Conservation (phyloP, 2,888 invertebrate genomes). For the Bugula neritina region DNA sequence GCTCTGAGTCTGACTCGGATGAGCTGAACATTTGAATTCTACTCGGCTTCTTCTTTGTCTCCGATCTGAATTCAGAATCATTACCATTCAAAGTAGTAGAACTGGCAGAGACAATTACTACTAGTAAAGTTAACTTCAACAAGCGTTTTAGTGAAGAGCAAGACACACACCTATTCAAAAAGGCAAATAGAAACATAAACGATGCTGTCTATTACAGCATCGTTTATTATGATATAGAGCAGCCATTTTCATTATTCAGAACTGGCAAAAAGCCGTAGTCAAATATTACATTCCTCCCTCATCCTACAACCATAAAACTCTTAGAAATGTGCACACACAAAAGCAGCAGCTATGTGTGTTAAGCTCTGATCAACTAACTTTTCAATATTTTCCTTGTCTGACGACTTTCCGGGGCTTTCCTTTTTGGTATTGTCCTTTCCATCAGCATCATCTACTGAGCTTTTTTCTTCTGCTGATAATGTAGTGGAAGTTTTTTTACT, state of each 20-base stretch:
- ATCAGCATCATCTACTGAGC: background rate
- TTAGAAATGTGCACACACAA: background rate
- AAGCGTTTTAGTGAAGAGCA: too few relatives aligned
- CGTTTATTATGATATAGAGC: too few relatives aligned
- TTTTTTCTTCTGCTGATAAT: background rate
- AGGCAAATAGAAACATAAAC: too few relatives aligned
- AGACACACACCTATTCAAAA: too few relatives aligned
- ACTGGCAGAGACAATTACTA: background rate
- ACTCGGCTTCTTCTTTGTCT: background rate
- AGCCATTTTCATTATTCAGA: too few relatives aligned
- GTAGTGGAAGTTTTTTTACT: background rate
- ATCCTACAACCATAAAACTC: background rate
- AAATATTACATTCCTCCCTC: too few relatives aligned
- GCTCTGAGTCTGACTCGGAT: background rate
- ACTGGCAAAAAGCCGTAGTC: too few relatives aligned
- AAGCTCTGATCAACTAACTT: slow-evolving; percentile 15
- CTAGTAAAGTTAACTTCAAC: background rate
- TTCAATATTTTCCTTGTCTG: slow-evolving; percentile 4
- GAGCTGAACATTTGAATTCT: background rate
- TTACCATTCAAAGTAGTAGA: background rate
- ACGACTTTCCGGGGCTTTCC: slow-evolving; percentile 7
- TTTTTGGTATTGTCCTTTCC: background rate
- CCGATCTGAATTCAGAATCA: background rate
- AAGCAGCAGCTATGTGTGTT: background rate
- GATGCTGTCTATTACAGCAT: too few relatives aligned